These are phyloP conservation scores for Mesodorylaimus sp. DNA, from an alignment of 2,888 invertebrate genomes.

Conservation along the genomic window DNA sequence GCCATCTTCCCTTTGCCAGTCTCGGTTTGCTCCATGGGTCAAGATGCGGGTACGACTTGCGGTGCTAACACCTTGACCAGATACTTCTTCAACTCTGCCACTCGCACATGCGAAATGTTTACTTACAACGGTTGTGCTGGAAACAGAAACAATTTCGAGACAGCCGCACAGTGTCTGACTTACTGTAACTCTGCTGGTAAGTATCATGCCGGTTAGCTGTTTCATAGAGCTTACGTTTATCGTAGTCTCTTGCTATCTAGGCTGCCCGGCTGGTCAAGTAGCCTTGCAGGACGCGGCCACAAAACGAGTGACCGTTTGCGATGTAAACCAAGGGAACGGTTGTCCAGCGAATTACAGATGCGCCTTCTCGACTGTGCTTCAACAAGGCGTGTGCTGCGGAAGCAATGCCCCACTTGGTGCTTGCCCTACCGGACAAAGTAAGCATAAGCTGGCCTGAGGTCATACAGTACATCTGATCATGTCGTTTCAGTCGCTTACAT, in stretches of 20 bases:
- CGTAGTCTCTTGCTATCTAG: not conserved
- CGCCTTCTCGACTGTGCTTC: not conserved
- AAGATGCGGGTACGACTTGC: constrained; percentile 20
- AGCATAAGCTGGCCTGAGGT: too few relatives aligned
- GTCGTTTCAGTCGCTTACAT: not conserved
- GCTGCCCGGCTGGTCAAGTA: not conserved
- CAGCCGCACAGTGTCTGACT: constrained; percentile 25
- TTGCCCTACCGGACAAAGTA: not conserved
- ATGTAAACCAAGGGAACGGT: not conserved
- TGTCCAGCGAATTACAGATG: not conserved
- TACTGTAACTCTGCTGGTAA: constrained; percentile 25
- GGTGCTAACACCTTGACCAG: constrained; percentile 20
- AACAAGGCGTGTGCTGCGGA: not conserved
- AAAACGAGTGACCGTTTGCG: not conserved
- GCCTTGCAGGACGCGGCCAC: not conserved
- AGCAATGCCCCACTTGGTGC: not conserved
- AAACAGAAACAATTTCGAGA: constrained; percentile 25
- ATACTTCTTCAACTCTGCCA: constrained; percentile 26
- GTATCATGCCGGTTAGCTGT: not conserved
- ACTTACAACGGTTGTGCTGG: constrained; percentile 18
- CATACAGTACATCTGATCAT: too few relatives aligned
- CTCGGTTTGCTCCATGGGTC: constrained; percentile 24
- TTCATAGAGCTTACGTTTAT: not conserved
- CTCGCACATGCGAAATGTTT: constrained; percentile 24
- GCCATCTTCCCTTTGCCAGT: not conserved